Conservation (phyloP, 2,113 vertebrate genomes). For the Paradisaea rubra region DNA sequence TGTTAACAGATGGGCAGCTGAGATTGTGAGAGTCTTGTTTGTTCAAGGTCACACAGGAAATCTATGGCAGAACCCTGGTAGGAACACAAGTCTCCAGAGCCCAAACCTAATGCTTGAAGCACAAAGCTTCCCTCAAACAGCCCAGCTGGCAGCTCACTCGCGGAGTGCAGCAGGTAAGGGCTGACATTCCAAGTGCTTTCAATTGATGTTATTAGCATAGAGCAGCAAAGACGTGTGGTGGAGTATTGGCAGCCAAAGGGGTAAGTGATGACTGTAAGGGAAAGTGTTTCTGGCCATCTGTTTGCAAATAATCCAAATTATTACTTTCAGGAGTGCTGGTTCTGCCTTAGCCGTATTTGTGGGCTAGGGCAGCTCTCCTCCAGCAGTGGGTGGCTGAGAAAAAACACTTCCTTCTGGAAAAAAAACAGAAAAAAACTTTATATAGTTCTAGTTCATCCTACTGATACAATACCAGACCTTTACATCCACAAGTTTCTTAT, state of each 20-base stretch:
- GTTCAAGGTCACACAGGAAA: constrained; percentile 13
- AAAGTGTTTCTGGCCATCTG: constrained; percentile 47
- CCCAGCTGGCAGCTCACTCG: neutral
- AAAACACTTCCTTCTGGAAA: neutral
- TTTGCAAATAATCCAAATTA: constrained; percentile 53
- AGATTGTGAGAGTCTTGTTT: neutral
- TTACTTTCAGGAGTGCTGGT: constrained; percentile 9
- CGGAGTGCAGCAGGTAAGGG: constrained; percentile 17
- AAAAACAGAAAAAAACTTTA: neutral
- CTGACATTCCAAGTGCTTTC: constrained; percentile 33
- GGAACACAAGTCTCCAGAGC: neutral
- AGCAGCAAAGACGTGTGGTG: constrained; percentile 14
- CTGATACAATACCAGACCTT: neutral
- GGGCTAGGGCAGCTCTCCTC: neutral
- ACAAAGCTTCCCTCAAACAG: neutral
- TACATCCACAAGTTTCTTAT: neutral
- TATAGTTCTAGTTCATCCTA: neutral
- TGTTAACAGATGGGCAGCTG: constrained; percentile 32
- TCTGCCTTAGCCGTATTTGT: neutral
- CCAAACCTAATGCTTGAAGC: neutral
- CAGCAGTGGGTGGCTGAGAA: neutral
- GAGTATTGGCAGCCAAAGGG: constrained; percentile 37
- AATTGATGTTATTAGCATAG: neutral
- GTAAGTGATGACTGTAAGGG: constrained; percentile 35
- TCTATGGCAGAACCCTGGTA: neutral